Evolutionary conservation across 2,888 invertebrate species (phyloP).

Genomic region (Alcis repandata): DNA sequence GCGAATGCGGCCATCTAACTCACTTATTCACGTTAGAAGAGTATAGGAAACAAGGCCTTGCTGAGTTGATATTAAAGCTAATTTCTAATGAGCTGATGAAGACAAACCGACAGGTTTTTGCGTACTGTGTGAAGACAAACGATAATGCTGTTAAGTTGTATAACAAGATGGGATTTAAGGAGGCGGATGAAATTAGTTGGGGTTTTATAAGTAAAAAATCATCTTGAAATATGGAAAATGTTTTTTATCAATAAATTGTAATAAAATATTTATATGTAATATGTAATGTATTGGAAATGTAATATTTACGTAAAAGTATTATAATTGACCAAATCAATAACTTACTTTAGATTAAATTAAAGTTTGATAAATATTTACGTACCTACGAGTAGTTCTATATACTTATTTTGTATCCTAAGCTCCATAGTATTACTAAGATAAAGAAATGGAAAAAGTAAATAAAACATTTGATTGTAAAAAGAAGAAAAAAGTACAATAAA

Average conservation of each 20-base stretch:
- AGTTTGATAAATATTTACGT: no score
- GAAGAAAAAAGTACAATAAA: no score
- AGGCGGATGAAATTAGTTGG: constrained; percentile 53
- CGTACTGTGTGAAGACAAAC: constrained; percentile 62
- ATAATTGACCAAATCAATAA: no score
- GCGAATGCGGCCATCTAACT: constrained; percentile 63
- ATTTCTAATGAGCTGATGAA: constrained; percentile 58
- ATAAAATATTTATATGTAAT: no score
- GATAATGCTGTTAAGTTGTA: constrained; percentile 59
- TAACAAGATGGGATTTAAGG: constrained; percentile 59
- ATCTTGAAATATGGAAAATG: not conserved
- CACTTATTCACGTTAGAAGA: constrained; percentile 67
- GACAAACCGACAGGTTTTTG: constrained; percentile 56
- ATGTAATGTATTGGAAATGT: no score
- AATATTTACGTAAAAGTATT: no score
- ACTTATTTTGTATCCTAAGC: no score
- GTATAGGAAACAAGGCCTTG: constrained; percentile 67
- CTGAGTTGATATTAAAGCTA: constrained; percentile 59
- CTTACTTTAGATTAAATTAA: no score
- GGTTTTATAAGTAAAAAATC: constrained; percentile 40
- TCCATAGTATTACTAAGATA: no score
- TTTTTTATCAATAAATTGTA: not conserved
- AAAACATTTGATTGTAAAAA: no score
- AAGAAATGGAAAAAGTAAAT: no score
- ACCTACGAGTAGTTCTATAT: no score